phyloP scores from a whole-genome alignment of 1,140 invertebrate species.

The Penaeus indicus region DNA sequence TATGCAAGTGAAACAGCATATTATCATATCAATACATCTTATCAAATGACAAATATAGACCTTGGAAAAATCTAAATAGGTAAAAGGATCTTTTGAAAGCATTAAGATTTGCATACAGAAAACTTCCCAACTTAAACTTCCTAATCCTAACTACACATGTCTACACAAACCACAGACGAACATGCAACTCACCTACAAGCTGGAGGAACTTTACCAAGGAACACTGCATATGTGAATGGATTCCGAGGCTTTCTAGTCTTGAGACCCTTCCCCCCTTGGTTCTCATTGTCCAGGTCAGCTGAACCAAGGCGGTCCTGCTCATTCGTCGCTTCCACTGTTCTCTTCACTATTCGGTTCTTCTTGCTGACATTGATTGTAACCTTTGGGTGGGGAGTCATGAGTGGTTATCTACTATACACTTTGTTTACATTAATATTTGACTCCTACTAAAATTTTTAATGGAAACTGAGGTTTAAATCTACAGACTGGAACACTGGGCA shows the following conservation, averaged over 20 bases:
- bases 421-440: background rate
- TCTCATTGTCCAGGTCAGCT: conserved; percentile 58
- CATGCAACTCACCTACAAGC: conserved; percentile 55
- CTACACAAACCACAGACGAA: background rate
- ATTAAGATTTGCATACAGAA: background rate
- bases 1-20: too few species aligned
- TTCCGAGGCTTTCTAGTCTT: conserved; percentile 42
- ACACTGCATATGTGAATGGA: conserved; percentile 57
- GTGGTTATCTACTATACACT: background rate
- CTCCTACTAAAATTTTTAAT: background rate
- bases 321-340: conserved; percentile 56
- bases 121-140: background rate
- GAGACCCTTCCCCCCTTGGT: conserved; percentile 28
- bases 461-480: too few species aligned
- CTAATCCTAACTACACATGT: background rate
- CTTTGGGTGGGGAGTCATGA: conserved; percentile 13
- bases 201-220: conserved; percentile 64
- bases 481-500: too few species aligned
- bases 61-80: background rate
- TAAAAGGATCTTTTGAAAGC: too few species aligned
- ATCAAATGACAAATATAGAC: too few species aligned
- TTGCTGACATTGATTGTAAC: conserved; percentile 64
- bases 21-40: too few species aligned
- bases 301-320: conserved; percentile 60
- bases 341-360: conserved; percentile 60